Evolutionary conservation across 2,797 vertebrate species (phyloP).

Genomic region (Thamnophis elegans): DNA sequence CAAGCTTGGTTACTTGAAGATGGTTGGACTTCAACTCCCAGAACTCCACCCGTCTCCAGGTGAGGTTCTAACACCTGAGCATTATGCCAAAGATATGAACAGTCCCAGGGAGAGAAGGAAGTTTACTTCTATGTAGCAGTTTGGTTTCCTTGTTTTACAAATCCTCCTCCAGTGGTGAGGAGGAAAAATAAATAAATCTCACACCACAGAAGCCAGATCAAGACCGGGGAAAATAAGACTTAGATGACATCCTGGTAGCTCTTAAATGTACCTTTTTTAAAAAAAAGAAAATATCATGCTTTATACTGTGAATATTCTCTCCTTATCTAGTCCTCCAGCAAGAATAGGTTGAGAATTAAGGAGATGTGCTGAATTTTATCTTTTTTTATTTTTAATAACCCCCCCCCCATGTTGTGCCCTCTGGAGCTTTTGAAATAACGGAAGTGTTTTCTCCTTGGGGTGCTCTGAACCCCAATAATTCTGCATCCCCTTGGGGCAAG

Average conservation of each 20-base stretch:
- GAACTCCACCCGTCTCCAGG: not conserved
- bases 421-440: not conserved
- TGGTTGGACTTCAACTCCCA: not conserved
- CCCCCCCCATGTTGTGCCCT: rapidly evolving
- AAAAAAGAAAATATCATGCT: not conserved
- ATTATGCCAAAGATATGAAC: not conserved
- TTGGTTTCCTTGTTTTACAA: not conserved
- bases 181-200: no score
- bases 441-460: not conserved
- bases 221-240: not conserved
- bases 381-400: not conserved
- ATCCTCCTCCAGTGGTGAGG: not conserved
- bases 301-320: slow-evolving; percentile 25
- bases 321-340: not conserved
- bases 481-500: not conserved
- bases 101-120: not conserved
- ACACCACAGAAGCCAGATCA: not conserved
- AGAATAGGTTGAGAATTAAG: not conserved
- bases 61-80: not conserved
- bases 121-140: not conserved
- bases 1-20: not conserved
- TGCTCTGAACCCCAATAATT: not conserved
- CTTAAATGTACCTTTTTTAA: not conserved
- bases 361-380: not conserved
- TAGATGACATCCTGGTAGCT: not conserved